Conservation (phyloP, 1,140 invertebrate species). For the Scaptomyza graminum region DNA sequence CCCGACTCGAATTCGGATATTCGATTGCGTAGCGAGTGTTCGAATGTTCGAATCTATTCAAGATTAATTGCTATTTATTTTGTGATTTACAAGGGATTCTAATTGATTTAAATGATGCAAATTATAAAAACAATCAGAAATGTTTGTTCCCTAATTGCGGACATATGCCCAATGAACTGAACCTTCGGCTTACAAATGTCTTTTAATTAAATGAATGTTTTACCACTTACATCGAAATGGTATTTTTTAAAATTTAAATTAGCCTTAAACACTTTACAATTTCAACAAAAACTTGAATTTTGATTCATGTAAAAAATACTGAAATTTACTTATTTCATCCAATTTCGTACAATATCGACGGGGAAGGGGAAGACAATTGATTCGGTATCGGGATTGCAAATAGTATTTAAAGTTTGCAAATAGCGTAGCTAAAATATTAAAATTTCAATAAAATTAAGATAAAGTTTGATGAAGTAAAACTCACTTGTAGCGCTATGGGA, state of each 20-base stretch:
- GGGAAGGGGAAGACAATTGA: slow-evolving; percentile 65
- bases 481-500: slow-evolving; percentile 89
- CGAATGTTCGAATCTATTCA: slow-evolving; percentile 30
- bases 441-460: background rate
- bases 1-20: background rate
- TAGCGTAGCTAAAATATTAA: slow-evolving; percentile 41
- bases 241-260: too few relatives aligned
- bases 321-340: slow-evolving; percentile 44
- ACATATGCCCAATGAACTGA: background rate
- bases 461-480: background rate
- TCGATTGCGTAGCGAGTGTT: slow-evolving; percentile 1
- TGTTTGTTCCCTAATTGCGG: background rate
- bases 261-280: background rate
- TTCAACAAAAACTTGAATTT: background rate
- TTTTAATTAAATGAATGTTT: too few relatives aligned
- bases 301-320: background rate
- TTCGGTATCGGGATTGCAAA: slow-evolving; percentile 85
- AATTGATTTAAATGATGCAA: slow-evolving; percentile 51
- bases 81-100: slow-evolving; percentile 44
- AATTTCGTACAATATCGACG: slow-evolving; percentile 49
- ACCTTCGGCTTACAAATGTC: too few relatives aligned
- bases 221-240: too few relatives aligned
- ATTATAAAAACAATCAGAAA: slow-evolving; percentile 1
- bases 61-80: slow-evolving; percentile 36
- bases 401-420: slow-evolving; percentile 90